These are phyloP conservation scores for Dicrostonyx torquatus DNA, from an alignment of 2,797 vertebrate species.

Conservation along the genomic window DNA sequence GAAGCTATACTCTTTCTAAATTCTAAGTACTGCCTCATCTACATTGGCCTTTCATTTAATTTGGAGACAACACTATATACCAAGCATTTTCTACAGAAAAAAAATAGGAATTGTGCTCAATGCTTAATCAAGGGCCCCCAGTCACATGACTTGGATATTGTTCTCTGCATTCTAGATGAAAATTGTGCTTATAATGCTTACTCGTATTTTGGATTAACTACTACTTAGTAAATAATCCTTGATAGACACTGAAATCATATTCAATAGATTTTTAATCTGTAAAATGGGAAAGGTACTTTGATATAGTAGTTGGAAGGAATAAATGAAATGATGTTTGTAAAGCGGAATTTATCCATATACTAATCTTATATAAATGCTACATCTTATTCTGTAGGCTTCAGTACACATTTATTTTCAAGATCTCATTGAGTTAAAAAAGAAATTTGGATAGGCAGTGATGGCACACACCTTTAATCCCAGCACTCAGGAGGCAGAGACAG, in stretches of 20 bases:
- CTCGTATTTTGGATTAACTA: background rate
- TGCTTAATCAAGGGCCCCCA: background rate
- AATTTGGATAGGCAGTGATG: no score
- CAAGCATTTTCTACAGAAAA: background rate
- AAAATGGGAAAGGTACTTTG: background rate
- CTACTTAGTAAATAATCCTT: background rate
- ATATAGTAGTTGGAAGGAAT: background rate
- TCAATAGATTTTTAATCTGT: background rate
- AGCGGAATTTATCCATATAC: background rate
- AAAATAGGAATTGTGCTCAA: background rate
- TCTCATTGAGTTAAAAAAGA: background rate
- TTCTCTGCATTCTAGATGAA: background rate
- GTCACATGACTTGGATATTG: background rate
- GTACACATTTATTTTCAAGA: background rate
- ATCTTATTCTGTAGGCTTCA: background rate
- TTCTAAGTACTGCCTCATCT: background rate
- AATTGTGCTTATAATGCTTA: background rate
- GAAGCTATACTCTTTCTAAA: background rate
- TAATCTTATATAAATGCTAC: background rate
- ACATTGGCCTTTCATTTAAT: background rate
- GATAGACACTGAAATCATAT: background rate
- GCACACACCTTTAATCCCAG: no score
- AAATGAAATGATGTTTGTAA: conserved; percentile 29
- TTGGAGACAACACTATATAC: background rate
- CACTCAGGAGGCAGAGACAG: no score